Evolutionary conservation across 2,888 invertebrate species (phyloP).

Genomic region (Capitulum mitella): DNA sequence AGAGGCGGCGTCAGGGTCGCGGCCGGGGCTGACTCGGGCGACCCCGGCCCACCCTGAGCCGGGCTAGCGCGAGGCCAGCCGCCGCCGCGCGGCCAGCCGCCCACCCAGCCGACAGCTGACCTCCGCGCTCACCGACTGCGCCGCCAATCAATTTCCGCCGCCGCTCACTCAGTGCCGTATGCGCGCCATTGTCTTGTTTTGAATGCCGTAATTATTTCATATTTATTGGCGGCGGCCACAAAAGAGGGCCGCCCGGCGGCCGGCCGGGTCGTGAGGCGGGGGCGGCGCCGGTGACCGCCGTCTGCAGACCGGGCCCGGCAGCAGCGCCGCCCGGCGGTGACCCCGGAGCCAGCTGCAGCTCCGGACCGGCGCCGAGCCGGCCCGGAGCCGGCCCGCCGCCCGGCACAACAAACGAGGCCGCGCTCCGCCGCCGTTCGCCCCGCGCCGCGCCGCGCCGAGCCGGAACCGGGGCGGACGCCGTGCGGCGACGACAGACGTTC

Average conservation of each 20-base stretch:
- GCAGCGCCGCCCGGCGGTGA: background rate
- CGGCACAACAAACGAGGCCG: no score
- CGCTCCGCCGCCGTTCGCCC: no score
- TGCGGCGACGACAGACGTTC: no score
- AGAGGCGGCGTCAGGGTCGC: no score
- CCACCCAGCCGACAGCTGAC: background rate
- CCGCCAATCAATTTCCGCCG: background rate
- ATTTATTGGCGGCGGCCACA: background rate
- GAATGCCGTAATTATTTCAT: background rate
- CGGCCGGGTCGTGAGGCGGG: background rate
- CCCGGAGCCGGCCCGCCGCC: no score
- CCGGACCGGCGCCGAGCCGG: no score
- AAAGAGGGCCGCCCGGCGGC: background rate
- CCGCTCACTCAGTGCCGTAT: background rate
- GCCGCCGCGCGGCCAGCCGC: background rate
- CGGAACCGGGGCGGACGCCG: no score
- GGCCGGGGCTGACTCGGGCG: background rate
- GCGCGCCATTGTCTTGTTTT: conserved; percentile 4
- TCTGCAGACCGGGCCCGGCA: background rate
- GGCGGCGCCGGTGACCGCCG: background rate
- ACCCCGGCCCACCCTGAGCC: background rate
- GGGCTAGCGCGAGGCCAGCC: background rate
- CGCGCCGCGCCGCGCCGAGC: no score
- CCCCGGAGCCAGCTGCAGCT: background rate
- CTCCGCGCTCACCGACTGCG: background rate